Conservation (phyloP, 2,888 invertebrate genomes). For the Rhimphoctona megacephalus region DNA sequence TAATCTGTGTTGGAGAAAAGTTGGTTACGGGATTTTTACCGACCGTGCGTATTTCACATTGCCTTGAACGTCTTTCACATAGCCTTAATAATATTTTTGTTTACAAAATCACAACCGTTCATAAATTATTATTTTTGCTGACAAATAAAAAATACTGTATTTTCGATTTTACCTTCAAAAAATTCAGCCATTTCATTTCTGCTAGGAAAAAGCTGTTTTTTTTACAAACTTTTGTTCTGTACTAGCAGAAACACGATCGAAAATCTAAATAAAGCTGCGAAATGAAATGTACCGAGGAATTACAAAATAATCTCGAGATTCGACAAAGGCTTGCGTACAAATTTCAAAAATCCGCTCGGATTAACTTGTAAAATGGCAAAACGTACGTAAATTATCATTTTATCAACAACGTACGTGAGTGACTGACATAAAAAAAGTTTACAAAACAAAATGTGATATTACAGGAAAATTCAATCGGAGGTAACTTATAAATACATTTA, state of each 20-base stretch:
- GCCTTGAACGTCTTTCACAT: too few species aligned
- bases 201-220: not conserved
- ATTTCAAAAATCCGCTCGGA: too few species aligned
- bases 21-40: too few species aligned
- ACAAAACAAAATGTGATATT: not conserved
- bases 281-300: not conserved
- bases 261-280: not conserved
- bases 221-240: not conserved
- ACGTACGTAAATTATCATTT: not conserved
- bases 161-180: not conserved
- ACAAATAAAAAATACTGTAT: not conserved
- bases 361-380: not conserved
- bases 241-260: too few species aligned
- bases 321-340: too few species aligned
- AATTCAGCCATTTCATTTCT: not conserved
- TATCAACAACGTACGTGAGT: too few species aligned
- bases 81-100: too few species aligned
- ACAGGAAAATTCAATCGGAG: not conserved
- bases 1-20: too few species aligned
- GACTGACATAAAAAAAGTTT: not conserved
- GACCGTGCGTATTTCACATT: too few species aligned
- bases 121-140: not conserved
- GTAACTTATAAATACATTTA: not conserved
- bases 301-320: not conserved
- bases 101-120: not conserved